Percentiles rank a stretch among this genome's conserved stretches.
Conservation (phyloP, 1,140 invertebrate species). For the Temnothorax curvispinosus region DNA sequence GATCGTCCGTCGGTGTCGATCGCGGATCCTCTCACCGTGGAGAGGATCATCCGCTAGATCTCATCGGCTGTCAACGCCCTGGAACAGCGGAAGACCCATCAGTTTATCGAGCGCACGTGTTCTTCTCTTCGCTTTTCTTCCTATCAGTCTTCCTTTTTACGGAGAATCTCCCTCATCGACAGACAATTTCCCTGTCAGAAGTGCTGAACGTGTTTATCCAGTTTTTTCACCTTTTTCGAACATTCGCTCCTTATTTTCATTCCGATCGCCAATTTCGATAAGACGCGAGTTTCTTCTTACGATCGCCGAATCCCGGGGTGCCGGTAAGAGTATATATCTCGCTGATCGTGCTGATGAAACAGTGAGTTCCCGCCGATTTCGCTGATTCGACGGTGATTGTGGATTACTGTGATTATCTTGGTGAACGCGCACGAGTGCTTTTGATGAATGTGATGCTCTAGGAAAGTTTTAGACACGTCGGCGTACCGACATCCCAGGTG, state of each 20-base stretch:
- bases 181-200: background rate
- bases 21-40: background rate
- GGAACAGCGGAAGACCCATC: constrained; percentile 31
- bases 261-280: background rate
- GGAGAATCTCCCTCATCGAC: background rate
- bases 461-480: constrained; percentile 51
- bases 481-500: constrained; percentile 12
- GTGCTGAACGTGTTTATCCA: background rate
- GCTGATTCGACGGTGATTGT: constrained; percentile 47
- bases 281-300: background rate
- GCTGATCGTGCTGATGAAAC: background rate
- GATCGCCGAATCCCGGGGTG: background rate
- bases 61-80: constrained; percentile 62
- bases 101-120: constrained; percentile 69
- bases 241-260: background rate
- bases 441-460: constrained; percentile 69
- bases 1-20: background rate
- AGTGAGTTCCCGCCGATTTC: constrained; percentile 11
- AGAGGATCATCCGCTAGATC: constrained; percentile 7
- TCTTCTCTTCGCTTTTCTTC: background rate
- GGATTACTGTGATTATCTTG: constrained; percentile 10
- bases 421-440: constrained; percentile 49
- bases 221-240: background rate
- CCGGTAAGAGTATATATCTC: background rate
- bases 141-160: background rate